Evolutionary conservation across 1,140 invertebrate genomes (phyloP).

Genomic region (Odontomachus brunneus): DNA sequence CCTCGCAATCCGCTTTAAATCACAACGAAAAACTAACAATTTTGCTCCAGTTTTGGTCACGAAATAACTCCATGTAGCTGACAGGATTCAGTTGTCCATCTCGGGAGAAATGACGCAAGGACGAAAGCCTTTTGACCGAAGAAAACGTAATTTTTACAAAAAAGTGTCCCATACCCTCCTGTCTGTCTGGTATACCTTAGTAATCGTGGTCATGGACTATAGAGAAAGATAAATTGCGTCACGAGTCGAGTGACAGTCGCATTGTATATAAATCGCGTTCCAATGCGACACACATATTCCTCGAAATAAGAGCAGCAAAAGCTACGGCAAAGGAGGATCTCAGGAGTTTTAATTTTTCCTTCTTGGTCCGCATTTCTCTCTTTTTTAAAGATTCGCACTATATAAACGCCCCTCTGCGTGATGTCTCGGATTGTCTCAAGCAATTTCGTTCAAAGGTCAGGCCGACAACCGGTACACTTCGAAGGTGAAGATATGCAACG

Average conservation of each 20-base stretch:
- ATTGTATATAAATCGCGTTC: not conserved
- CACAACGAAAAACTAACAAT: conserved; percentile 65
- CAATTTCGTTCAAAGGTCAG: conserved; percentile 28
- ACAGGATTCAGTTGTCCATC: not conserved
- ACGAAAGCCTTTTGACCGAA: too few relatives aligned
- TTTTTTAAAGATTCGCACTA: too few relatives aligned
- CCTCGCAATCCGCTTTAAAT: conserved; percentile 55
- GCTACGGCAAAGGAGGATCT: too few relatives aligned
- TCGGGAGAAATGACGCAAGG: not conserved
- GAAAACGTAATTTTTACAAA: not conserved
- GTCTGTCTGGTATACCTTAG: too few relatives aligned
- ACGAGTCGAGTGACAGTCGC: not conserved
- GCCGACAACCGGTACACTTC: not conserved
- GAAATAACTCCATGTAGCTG: conserved; percentile 22
- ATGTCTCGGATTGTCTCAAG: not conserved
- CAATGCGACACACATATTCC: too few relatives aligned
- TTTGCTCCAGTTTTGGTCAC: conserved; percentile 71
- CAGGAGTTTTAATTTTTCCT: too few relatives aligned
- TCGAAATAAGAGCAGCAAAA: too few relatives aligned
- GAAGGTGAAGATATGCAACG: conserved; percentile 14
- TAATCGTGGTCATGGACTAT: not conserved
- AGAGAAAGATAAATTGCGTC: not conserved
- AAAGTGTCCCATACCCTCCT: not conserved
- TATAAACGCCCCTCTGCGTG: too few relatives aligned
- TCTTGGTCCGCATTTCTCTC: too few relatives aligned